Base-by-base conservation (phyloP, 2,113 vertebrate species). In the Alethe diademata region DNA sequence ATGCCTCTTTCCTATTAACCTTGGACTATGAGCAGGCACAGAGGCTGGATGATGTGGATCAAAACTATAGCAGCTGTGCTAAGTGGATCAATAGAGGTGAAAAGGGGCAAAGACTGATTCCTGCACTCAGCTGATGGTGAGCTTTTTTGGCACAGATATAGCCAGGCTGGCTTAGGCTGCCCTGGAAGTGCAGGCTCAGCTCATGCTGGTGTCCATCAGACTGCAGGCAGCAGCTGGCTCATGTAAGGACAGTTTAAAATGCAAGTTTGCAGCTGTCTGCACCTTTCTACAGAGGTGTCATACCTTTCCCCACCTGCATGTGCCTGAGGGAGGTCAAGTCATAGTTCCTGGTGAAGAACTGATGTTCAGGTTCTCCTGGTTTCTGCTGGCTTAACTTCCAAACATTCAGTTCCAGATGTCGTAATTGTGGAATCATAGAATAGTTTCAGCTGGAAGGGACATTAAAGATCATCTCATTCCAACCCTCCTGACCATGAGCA, bases 401-500 rank as follows among this genome's bases (percentile, higher is more conserved):
- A 61, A 64, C 4, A 4, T 31, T 64, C 12, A 9, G 23, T 45
- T 45, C 51, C 8, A 48, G 9, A 19, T 17, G 9, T 60, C 20
- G 19, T 28, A 45, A 16, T 14, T 9, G 42, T 35, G 23, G 43
- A 72, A 65, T 13, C 33, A 28, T 13, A 7, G 35, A 80, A 57
- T 31, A 11, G 42, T 33, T 50, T 72, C 9, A 9, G 3, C 28
- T 35, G 50, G 14, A 42, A 47, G 8, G 2, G 42, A 31, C 5
- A 3, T 64, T 6, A 48, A 15, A 64, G 2, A 14, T 31, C 42
- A 22, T 9, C 11, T 29, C 0, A 3, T 56, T 56, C n/a, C 56
- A 35, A 5, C 8, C 8, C 8, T 33, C 29, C 11, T 42, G 25
- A 28, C 19, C 25, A 8, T 8, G 17, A 0, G 0, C 17, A 64